phyloP scores from a whole-genome alignment of 1,140 invertebrate species.

The Aplysia californica region DNA sequence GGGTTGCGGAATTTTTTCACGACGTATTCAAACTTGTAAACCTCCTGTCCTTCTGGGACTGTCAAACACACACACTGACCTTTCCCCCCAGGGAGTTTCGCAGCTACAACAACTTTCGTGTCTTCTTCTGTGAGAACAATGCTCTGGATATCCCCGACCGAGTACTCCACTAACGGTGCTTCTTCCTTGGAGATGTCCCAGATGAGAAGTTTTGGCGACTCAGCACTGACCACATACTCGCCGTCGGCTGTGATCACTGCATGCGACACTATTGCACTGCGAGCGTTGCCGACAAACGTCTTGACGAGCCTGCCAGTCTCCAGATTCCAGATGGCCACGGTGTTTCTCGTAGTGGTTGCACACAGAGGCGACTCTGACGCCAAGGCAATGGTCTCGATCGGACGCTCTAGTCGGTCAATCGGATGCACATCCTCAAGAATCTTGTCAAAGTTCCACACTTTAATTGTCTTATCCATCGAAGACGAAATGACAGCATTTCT shows the following conservation, averaged over 20 bases:
- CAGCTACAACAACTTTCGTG: slow-evolving; percentile 86
- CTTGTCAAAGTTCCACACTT: slow-evolving; percentile 99
- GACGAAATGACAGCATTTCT: slow-evolving; percentile 97
- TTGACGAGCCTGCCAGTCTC: slow-evolving; percentile 81
- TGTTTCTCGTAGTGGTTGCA: slow-evolving; percentile 76
- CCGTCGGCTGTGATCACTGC: slow-evolving; percentile 83
- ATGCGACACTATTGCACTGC: slow-evolving; percentile 95
- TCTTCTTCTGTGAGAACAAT: slow-evolving; percentile 86
- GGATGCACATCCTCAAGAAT: slow-evolving; percentile 98
- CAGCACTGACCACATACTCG: slow-evolving; percentile 85
- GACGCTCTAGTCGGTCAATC: slow-evolving; percentile 94
- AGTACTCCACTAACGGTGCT: slow-evolving; percentile 76
- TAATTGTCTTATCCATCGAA: slow-evolving; percentile 96
- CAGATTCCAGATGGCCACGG: slow-evolving; percentile 96
- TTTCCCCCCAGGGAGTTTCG: slow-evolving; percentile 61
- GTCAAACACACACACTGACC: slow-evolving; percentile 46
- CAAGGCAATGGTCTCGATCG: slow-evolving; percentile 85
- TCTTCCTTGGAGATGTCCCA: slow-evolving; percentile 90
- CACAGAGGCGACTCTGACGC: slow-evolving; percentile 54
- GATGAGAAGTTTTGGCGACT: slow-evolving; percentile 91
- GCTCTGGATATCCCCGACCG: slow-evolving; percentile 87
- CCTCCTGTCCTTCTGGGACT: slow-evolving; percentile 74
- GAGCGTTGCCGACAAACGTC: slow-evolving; percentile 89
- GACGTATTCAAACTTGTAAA: slow-evolving; percentile 84
- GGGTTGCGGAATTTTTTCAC: slow-evolving; percentile 69